phyloP scores from a whole-genome alignment of 92 coral and sea anemone species.

The Epizoanthus illoricatus region DNA sequence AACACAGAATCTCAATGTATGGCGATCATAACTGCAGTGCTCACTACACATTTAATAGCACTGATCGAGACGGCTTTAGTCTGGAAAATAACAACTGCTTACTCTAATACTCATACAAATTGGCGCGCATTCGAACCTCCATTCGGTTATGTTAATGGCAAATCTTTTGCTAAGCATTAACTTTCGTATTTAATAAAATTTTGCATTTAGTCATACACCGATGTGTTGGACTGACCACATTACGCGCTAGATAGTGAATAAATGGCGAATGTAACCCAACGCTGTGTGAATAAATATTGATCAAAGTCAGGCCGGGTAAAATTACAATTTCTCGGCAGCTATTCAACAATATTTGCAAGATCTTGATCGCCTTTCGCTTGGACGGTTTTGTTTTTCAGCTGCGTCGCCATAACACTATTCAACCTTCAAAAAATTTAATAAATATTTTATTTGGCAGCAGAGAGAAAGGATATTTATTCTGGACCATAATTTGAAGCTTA shows the following conservation, averaged over 20 bases:
- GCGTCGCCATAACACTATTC: conserved; percentile 8
- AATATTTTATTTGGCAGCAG: conserved; percentile 20
- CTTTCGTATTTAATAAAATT: not conserved
- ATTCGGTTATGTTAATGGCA: not conserved
- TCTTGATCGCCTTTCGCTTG: not conserved
- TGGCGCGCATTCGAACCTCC: not conserved
- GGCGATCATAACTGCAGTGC: no score
- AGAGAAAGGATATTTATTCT: conserved; percentile 12
- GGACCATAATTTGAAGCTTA: not conserved
- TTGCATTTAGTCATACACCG: not conserved
- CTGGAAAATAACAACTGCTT: not conserved
- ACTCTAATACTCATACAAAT: not conserved
- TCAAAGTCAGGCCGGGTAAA: not conserved
- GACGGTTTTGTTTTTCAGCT: conserved; percentile 2
- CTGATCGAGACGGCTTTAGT: not conserved
- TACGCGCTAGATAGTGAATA: not conserved
- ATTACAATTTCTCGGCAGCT: not conserved
- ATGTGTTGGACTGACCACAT: not conserved
- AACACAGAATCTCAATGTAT: no score
- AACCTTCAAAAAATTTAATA: not conserved
- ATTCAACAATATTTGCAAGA: not conserved
- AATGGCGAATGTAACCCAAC: not conserved
- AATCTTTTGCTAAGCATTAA: not conserved
- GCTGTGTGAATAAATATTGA: not conserved
- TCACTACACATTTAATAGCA: no score